Percentiles rank a stretch among this genome's conserved stretches.
Evolutionary conservation across 1,140 invertebrate species (phyloP).

Genomic region (Tetragonula clypearis): DNA sequence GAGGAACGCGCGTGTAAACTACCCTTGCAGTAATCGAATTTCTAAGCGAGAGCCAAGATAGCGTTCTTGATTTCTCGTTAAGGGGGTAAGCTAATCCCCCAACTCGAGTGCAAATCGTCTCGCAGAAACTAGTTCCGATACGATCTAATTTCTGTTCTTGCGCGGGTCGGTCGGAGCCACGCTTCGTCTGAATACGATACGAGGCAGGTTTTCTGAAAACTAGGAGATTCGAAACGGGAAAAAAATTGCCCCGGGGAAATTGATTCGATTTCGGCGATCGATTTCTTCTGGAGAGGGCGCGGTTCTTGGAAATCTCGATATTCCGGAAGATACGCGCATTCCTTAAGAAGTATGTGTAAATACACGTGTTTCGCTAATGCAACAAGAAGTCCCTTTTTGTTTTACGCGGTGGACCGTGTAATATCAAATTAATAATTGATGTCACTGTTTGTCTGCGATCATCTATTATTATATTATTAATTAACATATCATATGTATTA

Average conservation of each 20-base stretch:
- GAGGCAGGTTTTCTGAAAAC: not conserved
- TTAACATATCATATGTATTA: too few relatives aligned
- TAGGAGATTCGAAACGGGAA: not conserved
- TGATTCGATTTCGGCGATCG: slow-evolving; percentile 1
- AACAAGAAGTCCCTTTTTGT: too few relatives aligned
- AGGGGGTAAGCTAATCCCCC: not conserved
- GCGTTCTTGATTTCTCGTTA: slow-evolving; percentile 35
- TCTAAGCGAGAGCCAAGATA: slow-evolving; percentile 19
- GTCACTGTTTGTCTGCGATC: too few relatives aligned
- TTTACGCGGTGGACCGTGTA: too few relatives aligned
- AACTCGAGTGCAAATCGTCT: not conserved
- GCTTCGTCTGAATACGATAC: not conserved
- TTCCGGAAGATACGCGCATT: not conserved
- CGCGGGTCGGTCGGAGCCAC: too few relatives aligned
- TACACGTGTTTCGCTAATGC: too few relatives aligned
- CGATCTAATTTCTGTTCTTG: slow-evolving; percentile 14
- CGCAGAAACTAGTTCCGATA: not conserved
- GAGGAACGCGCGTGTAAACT: not conserved
- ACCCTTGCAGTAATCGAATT: slow-evolving; percentile 28
- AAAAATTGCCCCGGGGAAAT: slow-evolving; percentile 11
- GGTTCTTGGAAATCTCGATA: not conserved
- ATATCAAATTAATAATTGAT: too few relatives aligned
- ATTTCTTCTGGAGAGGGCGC: not conserved
- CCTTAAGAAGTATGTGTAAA: not conserved
- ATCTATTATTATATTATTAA: too few relatives aligned